These are phyloP conservation scores for Schlechtendalia chinensis DNA, from an alignment of 1,140 invertebrate species.

Conservation along the genomic window DNA sequence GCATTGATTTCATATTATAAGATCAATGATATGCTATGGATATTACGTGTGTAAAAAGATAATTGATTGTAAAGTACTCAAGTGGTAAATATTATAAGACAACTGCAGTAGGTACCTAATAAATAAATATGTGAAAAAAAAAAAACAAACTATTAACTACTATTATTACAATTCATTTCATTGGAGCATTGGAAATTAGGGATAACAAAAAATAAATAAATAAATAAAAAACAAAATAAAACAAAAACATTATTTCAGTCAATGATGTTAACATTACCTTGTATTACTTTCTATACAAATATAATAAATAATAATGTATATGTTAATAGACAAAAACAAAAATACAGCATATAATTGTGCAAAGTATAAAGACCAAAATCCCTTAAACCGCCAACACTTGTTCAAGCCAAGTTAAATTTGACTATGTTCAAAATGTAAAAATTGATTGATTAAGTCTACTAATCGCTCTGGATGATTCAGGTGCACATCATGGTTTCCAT, in stretches of 20 bases:
- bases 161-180: no score
- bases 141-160: no score
- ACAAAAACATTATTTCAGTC: neutral
- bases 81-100: no score
- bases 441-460: constrained; percentile 57
- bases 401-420: constrained; percentile 4
- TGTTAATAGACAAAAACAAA: neutral
- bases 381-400: no score
- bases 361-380: neutral
- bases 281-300: neutral
- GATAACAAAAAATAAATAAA: neutral
- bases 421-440: constrained; percentile 54
- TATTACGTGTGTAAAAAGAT: no score
- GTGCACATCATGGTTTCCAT: constrained; percentile 68
- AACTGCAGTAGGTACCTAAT: no score
- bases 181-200: no score
- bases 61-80: no score
- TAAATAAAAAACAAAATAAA: no score
- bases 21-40: no score
- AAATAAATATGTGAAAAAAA: no score
- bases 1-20: no score
- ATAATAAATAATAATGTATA: neutral
- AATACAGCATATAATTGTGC: neutral
- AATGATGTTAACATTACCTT: neutral
- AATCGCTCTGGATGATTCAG: constrained; percentile 62